phyloP scores from a whole-genome alignment of 2,113 vertebrate species.

The Spermophilus dauricus region DNA sequence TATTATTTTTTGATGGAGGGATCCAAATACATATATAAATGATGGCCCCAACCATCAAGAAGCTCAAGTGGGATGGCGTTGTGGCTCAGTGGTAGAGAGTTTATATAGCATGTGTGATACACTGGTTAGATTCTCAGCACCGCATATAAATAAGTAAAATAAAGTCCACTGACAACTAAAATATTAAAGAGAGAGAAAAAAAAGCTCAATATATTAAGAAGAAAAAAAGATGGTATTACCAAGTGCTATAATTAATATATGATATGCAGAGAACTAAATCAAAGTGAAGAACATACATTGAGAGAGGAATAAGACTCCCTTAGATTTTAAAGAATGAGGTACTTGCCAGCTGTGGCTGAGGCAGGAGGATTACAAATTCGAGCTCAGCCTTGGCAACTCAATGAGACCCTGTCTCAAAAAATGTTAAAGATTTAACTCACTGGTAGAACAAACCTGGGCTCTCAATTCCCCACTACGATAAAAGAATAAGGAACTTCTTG shows the following conservation, averaged over 20 bases:
- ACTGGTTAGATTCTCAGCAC: too few species aligned
- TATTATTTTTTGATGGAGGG: background rate
- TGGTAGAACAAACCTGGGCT: background rate
- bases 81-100: too few species aligned
- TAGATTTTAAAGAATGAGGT: background rate
- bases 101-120: too few species aligned
- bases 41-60: background rate
- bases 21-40: background rate
- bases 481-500: background rate
- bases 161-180: too few species aligned
- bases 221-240: background rate
- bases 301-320: background rate
- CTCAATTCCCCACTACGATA: background rate
- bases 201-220: too few species aligned
- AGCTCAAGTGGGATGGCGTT: background rate
- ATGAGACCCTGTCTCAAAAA: too few species aligned
- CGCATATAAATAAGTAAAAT: background rate
- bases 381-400: too few species aligned
- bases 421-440: background rate
- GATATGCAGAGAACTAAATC: background rate
- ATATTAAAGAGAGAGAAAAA: too few species aligned
- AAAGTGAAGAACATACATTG: background rate
- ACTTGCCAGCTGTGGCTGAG: too few species aligned
- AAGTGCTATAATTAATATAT: background rate
- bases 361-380: too few species aligned